These are phyloP conservation scores for Aurelia coerulea DNA, from an alignment of 30 jellyfish, hydroid and myxozoan genomes.

Conservation along the genomic window DNA sequence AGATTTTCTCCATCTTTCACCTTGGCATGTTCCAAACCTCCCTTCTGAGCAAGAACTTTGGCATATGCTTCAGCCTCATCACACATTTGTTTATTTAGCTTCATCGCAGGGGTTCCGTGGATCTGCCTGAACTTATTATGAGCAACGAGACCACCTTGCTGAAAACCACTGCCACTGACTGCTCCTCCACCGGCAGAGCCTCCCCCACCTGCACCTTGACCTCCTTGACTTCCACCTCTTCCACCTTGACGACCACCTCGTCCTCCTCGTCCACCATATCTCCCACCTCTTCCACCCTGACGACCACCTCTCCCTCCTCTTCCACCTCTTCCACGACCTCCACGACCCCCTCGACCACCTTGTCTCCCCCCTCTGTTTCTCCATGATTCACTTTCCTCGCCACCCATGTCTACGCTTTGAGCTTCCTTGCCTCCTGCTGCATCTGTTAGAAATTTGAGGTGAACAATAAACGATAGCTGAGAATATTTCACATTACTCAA, in stretches of 20 bases:
- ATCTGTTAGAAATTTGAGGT: no score
- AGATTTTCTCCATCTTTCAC: conserved; percentile 87
- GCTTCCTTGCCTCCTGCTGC: background rate
- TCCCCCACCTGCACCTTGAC: conserved; percentile 21
- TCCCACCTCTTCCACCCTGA: conserved; percentile 7
- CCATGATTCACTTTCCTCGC: background rate
- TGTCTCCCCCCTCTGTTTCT: conserved; percentile 1
- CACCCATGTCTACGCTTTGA: conserved; percentile 3
- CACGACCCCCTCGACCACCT: background rate
- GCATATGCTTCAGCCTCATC: conserved; percentile 85
- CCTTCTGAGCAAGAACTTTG: conserved; percentile 68
- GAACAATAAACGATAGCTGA: no score
- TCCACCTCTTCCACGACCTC: background rate
- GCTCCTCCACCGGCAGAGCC: conserved; percentile 44
- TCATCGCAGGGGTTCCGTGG: conserved; percentile 74
- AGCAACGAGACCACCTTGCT: conserved; percentile 63
- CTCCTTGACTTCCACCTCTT: conserved; percentile 7
- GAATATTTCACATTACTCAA: no score
- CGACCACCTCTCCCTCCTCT: background rate
- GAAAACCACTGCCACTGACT: conserved; percentile 41
- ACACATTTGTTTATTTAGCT: conserved; percentile 59
- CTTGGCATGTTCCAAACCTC: conserved; percentile 70
- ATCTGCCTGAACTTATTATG: conserved; percentile 83
- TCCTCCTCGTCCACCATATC: background rate
- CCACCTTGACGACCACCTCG: conserved; percentile 11